Percentiles rank a stretch among this genome's conserved stretches.
phyloP scores from a whole-genome alignment of 2,888 invertebrate species.

The Tethea ocularis region DNA sequence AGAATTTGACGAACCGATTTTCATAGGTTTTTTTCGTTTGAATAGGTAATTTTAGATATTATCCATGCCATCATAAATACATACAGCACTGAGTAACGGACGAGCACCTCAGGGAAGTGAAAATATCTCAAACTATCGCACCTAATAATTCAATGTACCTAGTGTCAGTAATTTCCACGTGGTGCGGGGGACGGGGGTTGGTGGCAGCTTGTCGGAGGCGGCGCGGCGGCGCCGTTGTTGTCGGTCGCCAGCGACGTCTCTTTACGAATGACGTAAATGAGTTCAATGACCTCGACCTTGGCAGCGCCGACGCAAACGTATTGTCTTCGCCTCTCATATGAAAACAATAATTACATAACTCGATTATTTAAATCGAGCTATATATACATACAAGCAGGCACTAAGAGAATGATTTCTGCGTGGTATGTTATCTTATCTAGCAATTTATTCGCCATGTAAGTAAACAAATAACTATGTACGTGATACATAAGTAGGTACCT shows the following conservation, averaged over 20 bases:
- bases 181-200: slow-evolving; percentile 31
- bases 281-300: slow-evolving; percentile 80
- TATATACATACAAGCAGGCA: slow-evolving; percentile 15
- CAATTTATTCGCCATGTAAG: slow-evolving; percentile 21
- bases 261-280: slow-evolving; percentile 69
- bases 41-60: too few relatives aligned
- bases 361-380: slow-evolving; percentile 15
- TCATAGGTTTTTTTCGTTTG: too few relatives aligned
- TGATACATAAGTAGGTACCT: background rate
- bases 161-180: slow-evolving; percentile 39
- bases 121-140: too few relatives aligned
- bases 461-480: slow-evolving; percentile 20
- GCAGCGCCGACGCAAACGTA: slow-evolving; percentile 62
- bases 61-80: too few relatives aligned
- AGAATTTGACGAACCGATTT: too few relatives aligned
- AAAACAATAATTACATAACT: slow-evolving; percentile 42
- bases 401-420: slow-evolving; percentile 20
- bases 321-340: slow-evolving; percentile 50
- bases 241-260: slow-evolving; percentile 41
- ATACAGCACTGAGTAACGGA: too few relatives aligned
- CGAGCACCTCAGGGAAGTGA: too few relatives aligned
- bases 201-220: slow-evolving; percentile 26
- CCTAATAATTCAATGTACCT: too few relatives aligned
- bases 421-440: slow-evolving; percentile 31
- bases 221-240: background rate